Conservation (phyloP, 2,888 invertebrate genomes). For the Macrophya alboannulata region DNA sequence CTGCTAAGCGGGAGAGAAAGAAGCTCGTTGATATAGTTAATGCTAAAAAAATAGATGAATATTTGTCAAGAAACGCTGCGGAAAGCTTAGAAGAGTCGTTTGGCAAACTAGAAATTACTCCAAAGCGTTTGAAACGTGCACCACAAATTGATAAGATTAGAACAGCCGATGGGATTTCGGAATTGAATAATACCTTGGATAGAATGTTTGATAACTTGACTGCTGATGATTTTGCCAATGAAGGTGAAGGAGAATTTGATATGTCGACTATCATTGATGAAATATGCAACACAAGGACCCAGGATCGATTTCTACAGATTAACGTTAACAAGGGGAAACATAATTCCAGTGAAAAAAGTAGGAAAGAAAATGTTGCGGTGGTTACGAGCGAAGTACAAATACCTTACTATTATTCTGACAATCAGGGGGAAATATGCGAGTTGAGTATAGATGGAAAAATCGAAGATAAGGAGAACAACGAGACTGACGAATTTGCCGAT, state of each 20-base stretch:
- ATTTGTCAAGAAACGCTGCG: conserved; percentile 67
- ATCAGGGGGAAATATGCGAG: conserved; percentile 6
- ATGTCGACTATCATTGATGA: conserved; percentile 82
- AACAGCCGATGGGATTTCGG: conserved; percentile 66
- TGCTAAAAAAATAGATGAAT: conserved; percentile 71
- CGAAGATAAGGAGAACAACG: not conserved
- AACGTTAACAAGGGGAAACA: conserved; percentile 6
- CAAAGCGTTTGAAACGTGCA: conserved; percentile 76
- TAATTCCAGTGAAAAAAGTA: conserved; percentile 17
- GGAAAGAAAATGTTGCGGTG: not conserved
- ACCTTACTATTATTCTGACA: not conserved
- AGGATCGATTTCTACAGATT: not conserved
- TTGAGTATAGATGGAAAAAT: conserved; percentile 13
- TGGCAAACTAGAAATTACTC: conserved; percentile 70
- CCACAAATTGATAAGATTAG: conserved; percentile 76
- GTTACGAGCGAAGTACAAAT: not conserved
- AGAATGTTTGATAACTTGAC: conserved; percentile 74
- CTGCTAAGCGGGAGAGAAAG: conserved; percentile 56
- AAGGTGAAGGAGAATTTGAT: conserved; percentile 80
- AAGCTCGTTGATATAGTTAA: conserved; percentile 58
- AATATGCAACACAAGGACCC: conserved; percentile 73
- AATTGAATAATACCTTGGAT: conserved; percentile 77
- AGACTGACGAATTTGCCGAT: conserved; percentile 69
- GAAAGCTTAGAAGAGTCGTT: conserved; percentile 72
- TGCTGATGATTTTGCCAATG: conserved; percentile 75